Evolutionary conservation across 2,113 vertebrate genomes (phyloP).

Genomic region (Vulpes vulpes): DNA sequence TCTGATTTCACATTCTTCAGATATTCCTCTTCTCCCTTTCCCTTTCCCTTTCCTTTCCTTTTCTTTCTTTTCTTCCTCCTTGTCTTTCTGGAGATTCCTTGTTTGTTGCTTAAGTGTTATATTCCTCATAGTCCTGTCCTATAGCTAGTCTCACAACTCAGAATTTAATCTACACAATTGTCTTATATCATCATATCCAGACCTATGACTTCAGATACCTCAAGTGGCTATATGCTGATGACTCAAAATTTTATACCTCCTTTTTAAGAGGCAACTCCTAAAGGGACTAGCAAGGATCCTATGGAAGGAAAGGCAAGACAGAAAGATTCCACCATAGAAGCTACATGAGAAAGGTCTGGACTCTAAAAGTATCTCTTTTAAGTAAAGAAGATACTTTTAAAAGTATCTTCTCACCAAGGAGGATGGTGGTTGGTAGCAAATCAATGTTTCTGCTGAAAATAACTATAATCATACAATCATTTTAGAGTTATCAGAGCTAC

Average conservation of each 20-base stretch:
- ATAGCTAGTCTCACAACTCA: neutral
- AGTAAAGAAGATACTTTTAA: neutral
- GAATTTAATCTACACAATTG: neutral
- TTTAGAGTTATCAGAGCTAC: neutral
- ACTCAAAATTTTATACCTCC: neutral
- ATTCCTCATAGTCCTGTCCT: neutral
- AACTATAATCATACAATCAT: neutral
- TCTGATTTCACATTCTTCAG: neutral
- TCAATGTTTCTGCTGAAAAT: neutral
- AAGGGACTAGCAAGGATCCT: neutral
- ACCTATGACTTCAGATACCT: neutral
- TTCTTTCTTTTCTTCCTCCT: neutral
- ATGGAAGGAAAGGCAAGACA: neutral
- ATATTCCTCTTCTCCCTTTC: neutral
- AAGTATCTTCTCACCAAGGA: neutral
- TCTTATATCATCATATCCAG: neutral
- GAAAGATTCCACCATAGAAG: neutral
- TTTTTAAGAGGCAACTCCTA: neutral
- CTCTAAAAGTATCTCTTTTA: neutral
- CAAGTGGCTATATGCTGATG: neutral
- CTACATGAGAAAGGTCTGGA: neutral
- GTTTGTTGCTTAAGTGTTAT: neutral
- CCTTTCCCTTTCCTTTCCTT: neutral
- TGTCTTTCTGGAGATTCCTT: neutral
- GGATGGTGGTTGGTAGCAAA: neutral